Evolutionary conservation across 2,888 invertebrate genomes (phyloP).

Genomic region (Meloe dianella): DNA sequence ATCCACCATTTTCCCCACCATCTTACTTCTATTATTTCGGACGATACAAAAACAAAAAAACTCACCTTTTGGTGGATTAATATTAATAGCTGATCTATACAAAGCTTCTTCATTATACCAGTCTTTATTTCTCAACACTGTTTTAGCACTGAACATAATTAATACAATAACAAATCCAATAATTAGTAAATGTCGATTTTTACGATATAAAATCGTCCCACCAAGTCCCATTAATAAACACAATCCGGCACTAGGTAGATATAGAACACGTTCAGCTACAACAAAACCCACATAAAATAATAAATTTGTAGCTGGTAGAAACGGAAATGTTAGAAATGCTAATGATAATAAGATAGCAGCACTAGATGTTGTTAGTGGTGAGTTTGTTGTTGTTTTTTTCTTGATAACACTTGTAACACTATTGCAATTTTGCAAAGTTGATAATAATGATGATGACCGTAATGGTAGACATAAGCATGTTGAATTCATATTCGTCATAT

Average conservation of each 20-base stretch:
- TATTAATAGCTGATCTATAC: slow-evolving; percentile 86
- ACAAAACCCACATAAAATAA: slow-evolving; percentile 99
- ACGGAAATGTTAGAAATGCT: slow-evolving; percentile 86
- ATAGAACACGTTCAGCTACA: slow-evolving; percentile 93
- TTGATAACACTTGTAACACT: background rate
- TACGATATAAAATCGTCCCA: slow-evolving; percentile 64
- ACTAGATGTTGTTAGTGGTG: slow-evolving; percentile 34
- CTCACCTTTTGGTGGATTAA: slow-evolving; percentile 98
- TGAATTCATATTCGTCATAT: slow-evolving; percentile 64
- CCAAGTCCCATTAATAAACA: slow-evolving; percentile 87
- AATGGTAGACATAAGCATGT: slow-evolving; percentile 59
- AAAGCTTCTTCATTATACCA: slow-evolving; percentile 94
- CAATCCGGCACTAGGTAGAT: slow-evolving; percentile 95
- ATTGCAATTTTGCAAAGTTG: background rate
- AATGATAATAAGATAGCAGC: slow-evolving; percentile 62
- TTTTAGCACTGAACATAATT: slow-evolving; percentile 75
- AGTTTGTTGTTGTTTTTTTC: slow-evolving; percentile 13
- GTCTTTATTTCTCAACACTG: slow-evolving; percentile 83
- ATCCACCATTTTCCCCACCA: background rate
- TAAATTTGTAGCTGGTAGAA: slow-evolving; percentile 94
- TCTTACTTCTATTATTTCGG: background rate
- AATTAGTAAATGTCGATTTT: slow-evolving; percentile 56
- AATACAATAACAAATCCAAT: slow-evolving; percentile 65
- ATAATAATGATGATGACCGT: slow-evolving; percentile 10
- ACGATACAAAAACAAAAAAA: too few relatives aligned